Conservation (phyloP, 2,888 invertebrate species). For the Agrotis exclamationis region DNA sequence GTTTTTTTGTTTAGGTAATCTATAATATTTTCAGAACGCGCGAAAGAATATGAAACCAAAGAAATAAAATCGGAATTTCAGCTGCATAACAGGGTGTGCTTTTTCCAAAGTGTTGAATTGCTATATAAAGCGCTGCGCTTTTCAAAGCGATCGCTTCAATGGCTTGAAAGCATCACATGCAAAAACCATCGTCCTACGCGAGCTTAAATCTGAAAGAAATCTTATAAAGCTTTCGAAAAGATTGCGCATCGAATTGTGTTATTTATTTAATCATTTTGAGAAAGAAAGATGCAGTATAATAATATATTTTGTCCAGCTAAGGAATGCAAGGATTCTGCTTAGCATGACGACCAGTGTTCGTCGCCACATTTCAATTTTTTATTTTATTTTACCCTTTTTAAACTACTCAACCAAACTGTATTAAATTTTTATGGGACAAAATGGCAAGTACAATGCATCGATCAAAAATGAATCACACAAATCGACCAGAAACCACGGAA, state of each 20-base stretch:
- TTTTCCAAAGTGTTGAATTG: slow-evolving; percentile 20
- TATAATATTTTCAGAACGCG: too few relatives aligned
- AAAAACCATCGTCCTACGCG: neutral
- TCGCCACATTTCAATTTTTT: too few relatives aligned
- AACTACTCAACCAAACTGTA: too few relatives aligned
- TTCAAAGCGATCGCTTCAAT: slow-evolving; percentile 26
- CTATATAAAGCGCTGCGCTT: slow-evolving; percentile 28
- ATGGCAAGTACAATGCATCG: too few relatives aligned
- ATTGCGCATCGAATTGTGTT: neutral
- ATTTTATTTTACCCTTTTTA: too few relatives aligned
- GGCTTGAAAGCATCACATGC: slow-evolving; percentile 19
- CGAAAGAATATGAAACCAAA: slow-evolving; percentile 3
- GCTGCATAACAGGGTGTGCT: neutral
- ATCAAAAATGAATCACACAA: too few relatives aligned
- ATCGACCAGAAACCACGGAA: too few relatives aligned
- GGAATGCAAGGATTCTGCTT: neutral
- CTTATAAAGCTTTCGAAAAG: neutral
- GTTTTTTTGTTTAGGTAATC: too few relatives aligned
- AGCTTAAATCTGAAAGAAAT: slow-evolving; percentile 3
- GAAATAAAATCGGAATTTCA: slow-evolving; percentile 2
- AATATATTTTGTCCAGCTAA: too few relatives aligned
- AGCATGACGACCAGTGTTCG: too few relatives aligned
- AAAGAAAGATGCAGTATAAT: neutral
- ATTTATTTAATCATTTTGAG: neutral
- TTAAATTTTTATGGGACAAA: too few relatives aligned